These are phyloP conservation scores for Zaprionus africanus DNA, from an alignment of 1,140 invertebrate species.

Conservation along the genomic window DNA sequence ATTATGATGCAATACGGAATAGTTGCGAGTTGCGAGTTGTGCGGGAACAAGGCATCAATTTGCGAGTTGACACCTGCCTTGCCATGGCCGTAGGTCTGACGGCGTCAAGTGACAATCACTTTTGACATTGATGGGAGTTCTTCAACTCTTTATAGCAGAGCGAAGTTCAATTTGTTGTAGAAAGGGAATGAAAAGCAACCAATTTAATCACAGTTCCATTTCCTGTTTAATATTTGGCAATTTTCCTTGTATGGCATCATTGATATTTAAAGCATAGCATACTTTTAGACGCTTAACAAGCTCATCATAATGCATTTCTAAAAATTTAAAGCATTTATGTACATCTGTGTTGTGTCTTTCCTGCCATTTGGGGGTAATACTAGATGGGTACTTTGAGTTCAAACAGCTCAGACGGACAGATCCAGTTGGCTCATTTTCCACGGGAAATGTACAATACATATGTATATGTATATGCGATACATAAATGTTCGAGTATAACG, in stretches of 20 bases:
- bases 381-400: slow-evolving; percentile 1
- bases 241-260: too few relatives aligned
- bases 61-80: slow-evolving; percentile 71
- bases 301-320: background rate
- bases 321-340: background rate
- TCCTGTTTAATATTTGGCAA: too few relatives aligned
- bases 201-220: too few relatives aligned
- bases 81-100: background rate
- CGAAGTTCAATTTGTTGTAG: too few relatives aligned
- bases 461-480: background rate
- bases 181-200: too few relatives aligned
- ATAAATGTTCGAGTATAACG: background rate
- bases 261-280: too few relatives aligned
- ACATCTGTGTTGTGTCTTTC: background rate
- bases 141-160: background rate
- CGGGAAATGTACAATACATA: background rate
- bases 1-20: slow-evolving; percentile 3
- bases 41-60: slow-evolving; percentile 63
- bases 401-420: background rate
- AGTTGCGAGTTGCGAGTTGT: background rate
- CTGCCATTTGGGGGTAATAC: background rate
- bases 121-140: slow-evolving; percentile 55
- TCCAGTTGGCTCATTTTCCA: background rate
- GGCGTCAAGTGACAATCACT: slow-evolving; percentile 46
- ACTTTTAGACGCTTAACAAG: background rate